These are phyloP conservation scores for Gryon sp. DNA, from an alignment of 1,140 invertebrate genomes.

Conservation along the genomic window DNA sequence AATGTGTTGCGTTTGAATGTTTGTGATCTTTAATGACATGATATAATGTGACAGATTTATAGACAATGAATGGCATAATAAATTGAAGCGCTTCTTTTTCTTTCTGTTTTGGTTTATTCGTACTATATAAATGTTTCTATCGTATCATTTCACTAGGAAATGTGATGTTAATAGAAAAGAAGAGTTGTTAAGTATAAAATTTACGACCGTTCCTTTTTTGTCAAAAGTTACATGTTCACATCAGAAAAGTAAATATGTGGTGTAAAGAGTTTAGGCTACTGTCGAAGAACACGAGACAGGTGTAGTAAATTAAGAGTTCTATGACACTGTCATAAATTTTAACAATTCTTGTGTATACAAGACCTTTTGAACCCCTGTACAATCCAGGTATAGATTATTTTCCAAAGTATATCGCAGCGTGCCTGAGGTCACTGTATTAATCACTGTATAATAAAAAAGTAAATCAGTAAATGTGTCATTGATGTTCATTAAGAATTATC, in stretches of 20 bases:
- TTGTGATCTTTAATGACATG: constrained; percentile 44
- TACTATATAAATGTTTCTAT: too few species aligned
- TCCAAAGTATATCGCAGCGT: too few species aligned
- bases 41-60: constrained; percentile 57
- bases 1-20: constrained; percentile 12
- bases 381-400: constrained; percentile 43
- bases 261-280: constrained; percentile 27
- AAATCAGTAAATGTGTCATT: constrained; percentile 35
- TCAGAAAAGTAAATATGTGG: constrained; percentile 12
- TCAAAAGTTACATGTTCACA: constrained; percentile 8
- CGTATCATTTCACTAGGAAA: too few species aligned
- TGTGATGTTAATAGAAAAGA: too few species aligned
- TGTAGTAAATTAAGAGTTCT: constrained; percentile 47
- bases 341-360: constrained; percentile 13
- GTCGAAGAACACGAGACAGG: constrained; percentile 10
- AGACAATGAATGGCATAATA: constrained; percentile 43
- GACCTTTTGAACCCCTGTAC: constrained; percentile 23
- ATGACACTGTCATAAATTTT: constrained; percentile 59
- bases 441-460: constrained; percentile 38
- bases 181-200: not conserved
- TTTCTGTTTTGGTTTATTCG: not conserved
- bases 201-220: not conserved
- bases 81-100: constrained; percentile 6
- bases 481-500: constrained; percentile 53
- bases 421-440: constrained; percentile 34